phyloP scores from a whole-genome alignment of 2,888 invertebrate genomes.

The Pandemis corylana region DNA sequence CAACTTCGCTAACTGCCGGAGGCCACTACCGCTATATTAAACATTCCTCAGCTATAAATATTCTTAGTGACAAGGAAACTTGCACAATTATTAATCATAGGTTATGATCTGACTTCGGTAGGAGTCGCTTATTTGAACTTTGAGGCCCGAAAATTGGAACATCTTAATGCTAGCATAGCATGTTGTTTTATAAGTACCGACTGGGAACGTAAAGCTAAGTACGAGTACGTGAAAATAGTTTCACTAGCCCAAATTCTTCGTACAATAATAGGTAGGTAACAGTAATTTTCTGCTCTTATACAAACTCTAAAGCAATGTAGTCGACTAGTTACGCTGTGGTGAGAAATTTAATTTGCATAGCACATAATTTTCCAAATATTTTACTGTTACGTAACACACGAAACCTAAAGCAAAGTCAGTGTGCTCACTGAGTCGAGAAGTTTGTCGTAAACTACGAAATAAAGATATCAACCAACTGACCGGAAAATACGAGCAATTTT shows the following conservation, averaged over 20 bases:
- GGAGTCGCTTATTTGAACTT: background rate
- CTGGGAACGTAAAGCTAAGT: background rate
- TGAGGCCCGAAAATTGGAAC: background rate
- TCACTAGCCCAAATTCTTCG: too few relatives aligned
- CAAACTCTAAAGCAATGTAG: background rate
- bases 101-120: background rate
- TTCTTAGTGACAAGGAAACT: slow-evolving; percentile 10
- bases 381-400: slow-evolving; percentile 2
- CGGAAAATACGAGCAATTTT: slow-evolving; percentile 60
- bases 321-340: background rate
- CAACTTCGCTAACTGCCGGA: slow-evolving; percentile 26
- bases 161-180: background rate
- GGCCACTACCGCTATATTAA: slow-evolving; percentile 30
- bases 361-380: slow-evolving; percentile 4
- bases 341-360: background rate
- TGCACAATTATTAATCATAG: slow-evolving; percentile 14
- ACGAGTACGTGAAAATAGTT: background rate
- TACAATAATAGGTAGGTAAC: background rate
- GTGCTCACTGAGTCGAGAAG: slow-evolving; percentile 40
- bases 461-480: slow-evolving; percentile 58
- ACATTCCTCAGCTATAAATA: slow-evolving; percentile 31
- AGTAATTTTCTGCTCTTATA: background rate
- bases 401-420: slow-evolving; percentile 5
- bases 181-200: background rate
- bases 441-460: slow-evolving; percentile 45